Conservation (phyloP, 2,113 vertebrate species). For the Myrmophylax atrothorax region DNA sequence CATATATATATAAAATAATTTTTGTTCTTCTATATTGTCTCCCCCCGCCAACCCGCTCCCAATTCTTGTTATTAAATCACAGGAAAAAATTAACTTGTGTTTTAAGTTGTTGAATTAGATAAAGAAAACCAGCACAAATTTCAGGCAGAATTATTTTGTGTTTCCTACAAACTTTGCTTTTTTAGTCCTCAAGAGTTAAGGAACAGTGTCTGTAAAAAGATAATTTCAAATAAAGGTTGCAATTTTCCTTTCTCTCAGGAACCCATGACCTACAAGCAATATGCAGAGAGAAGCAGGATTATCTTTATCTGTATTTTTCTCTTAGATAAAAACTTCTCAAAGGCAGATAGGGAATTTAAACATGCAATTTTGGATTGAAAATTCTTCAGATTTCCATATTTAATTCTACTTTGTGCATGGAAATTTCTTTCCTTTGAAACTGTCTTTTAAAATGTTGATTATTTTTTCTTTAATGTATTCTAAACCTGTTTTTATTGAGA, state of each 20-base stretch:
- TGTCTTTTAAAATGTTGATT: not conserved
- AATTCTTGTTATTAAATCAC: not conserved
- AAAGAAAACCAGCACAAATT: not conserved
- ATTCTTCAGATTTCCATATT: not conserved
- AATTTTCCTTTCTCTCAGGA: not conserved
- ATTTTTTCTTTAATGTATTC: not conserved
- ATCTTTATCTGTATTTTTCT: not conserved
- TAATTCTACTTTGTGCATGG: not conserved
- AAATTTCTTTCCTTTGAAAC: not conserved
- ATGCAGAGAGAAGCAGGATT: not conserved
- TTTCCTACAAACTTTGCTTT: not conserved
- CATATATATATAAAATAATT: not conserved
- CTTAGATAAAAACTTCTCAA: not conserved
- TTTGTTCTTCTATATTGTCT: not conserved
- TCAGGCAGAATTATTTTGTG: not conserved
- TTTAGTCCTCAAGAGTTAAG: not conserved
- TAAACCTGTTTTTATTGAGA: not conserved
- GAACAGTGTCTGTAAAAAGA: not conserved
- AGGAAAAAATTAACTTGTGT: not conserved
- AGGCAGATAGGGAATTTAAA: not conserved
- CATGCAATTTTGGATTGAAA: not conserved
- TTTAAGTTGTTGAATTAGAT: not conserved
- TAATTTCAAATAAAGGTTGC: not conserved
- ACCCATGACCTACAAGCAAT: not conserved
- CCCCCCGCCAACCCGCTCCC: fast-evolving